These are phyloP conservation scores for Ploceus nigricollis DNA, from an alignment of 2,113 vertebrate genomes.

Conservation along the genomic window DNA sequence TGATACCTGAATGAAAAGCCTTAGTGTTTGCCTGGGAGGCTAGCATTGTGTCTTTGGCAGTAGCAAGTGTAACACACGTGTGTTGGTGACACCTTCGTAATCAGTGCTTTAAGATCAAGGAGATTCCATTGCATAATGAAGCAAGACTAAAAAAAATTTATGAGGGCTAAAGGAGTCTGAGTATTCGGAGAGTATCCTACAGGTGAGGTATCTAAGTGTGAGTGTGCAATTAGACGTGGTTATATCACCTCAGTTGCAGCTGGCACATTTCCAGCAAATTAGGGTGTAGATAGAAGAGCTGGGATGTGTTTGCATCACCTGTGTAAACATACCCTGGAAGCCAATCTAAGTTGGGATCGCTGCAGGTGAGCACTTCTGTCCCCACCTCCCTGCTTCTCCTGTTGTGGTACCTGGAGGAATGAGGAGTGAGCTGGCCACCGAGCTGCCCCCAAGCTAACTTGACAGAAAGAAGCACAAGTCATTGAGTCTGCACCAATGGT, in stretches of 20 bases:
- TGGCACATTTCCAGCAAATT: background rate
- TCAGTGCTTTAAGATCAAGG: background rate
- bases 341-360: background rate
- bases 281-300: background rate
- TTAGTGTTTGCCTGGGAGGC: background rate
- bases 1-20: background rate
- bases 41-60: background rate
- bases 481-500: background rate
- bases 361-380: background rate
- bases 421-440: background rate
- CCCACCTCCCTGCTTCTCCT: background rate
- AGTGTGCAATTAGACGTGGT: background rate
- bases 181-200: background rate
- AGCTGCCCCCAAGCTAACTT: background rate
- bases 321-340: background rate
- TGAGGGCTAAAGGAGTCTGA: background rate
- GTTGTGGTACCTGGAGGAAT: background rate
- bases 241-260: background rate
- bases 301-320: background rate
- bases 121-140: background rate
- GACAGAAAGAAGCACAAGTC: background rate
- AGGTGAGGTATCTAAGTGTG: background rate
- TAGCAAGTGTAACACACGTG: fast-evolving
- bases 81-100: background rate
- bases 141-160: background rate